Base-by-base conservation (phyloP, 2,888 invertebrate species). In the Resseliella maxima region DNA sequence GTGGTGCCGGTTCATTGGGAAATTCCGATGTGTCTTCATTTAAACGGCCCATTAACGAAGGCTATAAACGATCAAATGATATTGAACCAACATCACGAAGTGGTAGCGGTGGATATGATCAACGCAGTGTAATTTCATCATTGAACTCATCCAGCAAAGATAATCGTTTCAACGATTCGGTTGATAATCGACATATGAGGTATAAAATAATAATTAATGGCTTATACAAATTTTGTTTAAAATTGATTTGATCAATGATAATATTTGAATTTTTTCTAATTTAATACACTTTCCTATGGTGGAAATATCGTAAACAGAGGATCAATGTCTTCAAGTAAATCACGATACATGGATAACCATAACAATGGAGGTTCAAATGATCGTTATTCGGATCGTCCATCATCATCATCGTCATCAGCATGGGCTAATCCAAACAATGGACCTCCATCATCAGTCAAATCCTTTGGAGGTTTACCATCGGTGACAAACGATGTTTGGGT, bases 391-490 rank as follows among this genome's bases (percentile, higher is more conserved):
- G 89, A 89, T 24, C 88, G 89, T 50, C 87, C 88, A 87, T 89
- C 85, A 88, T 87, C 88, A 64, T 88, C 88, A 41, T 87, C 89
- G 87, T 87, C 88, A 38, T 38, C 83, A n/a, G 83, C 83, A 36
- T 83, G 83, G 83, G 83, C 38, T 8, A 83, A 83, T 83, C 83
- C 83, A 38, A 83, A 83, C n/a, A 88, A 88, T 87, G 88, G 87
- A 12, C 88, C 88, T 31, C 88, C 88, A 54, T 87, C 89, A 85
- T 89, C 89, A 1, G 88, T 91, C 35, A 91, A 91, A 87, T 90
- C 90, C 0, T 91, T 91, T 87, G 90, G 90, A 87, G 90, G 89
- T 38, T 89, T 91, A 88, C 89, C 90, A 27, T 89, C 90, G 10
- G 89, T 89, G 46, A 90, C 86, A 86, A 89, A 88, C 81, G 87